phyloP scores from a whole-genome alignment of 2,888 invertebrate genomes.

The Callosobruchus maculatus region DNA sequence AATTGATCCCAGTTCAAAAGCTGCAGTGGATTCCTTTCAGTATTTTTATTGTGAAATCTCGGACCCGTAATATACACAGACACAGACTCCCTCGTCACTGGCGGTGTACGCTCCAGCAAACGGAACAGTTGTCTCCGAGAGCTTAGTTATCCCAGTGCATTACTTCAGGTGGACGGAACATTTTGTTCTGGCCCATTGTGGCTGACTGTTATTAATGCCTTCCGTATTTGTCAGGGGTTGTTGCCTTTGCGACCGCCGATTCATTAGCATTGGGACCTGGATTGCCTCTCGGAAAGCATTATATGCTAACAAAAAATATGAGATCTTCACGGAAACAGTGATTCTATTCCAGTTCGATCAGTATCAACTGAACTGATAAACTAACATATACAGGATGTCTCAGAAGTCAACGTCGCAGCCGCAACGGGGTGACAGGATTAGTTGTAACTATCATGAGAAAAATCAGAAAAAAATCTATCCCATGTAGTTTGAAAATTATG shows the following conservation, averaged over 20 bases:
- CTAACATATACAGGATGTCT: no score
- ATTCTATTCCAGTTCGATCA: no score
- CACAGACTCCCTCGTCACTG: background rate
- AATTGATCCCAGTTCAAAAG: no score
- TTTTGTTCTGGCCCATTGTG: background rate
- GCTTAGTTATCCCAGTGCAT: background rate
- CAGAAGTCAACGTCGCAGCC: no score
- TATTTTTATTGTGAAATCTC: background rate
- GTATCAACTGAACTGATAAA: no score
- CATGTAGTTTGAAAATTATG: no score
- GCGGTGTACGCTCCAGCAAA: background rate
- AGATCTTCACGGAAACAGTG: no score
- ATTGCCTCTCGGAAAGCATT: background rate
- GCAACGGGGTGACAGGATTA: no score
- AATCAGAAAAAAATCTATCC: no score
- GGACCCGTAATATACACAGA: background rate
- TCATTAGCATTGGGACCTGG: background rate
- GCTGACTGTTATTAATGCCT: background rate
- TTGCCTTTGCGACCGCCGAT: background rate
- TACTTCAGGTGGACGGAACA: background rate
- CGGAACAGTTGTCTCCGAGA: background rate
- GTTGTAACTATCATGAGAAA: no score
- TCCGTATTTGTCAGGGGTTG: background rate
- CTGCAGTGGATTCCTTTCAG: constrained; percentile 1
- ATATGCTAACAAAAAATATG: no score